These are phyloP conservation scores for Martes flavigula DNA, from an alignment of 2,797 vertebrate species.

Conservation along the genomic window DNA sequence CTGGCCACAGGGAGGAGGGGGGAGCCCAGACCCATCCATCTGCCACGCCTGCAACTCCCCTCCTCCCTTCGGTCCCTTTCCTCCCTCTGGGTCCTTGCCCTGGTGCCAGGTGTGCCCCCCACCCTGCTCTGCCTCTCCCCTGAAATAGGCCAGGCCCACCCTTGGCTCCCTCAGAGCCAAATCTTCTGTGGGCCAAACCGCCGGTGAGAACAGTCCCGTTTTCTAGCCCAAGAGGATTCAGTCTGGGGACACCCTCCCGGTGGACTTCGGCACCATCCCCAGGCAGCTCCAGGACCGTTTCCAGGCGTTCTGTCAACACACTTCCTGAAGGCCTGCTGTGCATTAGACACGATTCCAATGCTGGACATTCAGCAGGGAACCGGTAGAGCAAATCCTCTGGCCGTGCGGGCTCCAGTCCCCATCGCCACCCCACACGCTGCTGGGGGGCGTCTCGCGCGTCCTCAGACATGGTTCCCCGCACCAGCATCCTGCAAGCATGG, in stretches of 20 bases:
- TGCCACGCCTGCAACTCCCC: no score
- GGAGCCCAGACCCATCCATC: background rate
- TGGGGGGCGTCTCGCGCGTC: background rate
- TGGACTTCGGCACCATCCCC: background rate
- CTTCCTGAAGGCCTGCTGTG: background rate
- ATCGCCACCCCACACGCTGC: background rate
- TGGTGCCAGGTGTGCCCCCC: fast-evolving
- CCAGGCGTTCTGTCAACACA: background rate
- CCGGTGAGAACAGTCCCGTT: background rate
- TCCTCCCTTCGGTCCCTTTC: background rate
- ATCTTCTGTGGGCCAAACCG: background rate
- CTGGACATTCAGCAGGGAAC: background rate
- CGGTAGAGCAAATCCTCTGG: background rate
- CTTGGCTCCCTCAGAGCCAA: background rate
- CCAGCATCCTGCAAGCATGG: background rate
- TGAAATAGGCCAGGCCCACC: background rate
- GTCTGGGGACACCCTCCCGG: background rate
- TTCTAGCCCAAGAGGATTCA: background rate
- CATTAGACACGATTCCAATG: background rate
- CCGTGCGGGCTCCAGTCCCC: background rate
- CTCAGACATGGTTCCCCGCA: background rate
- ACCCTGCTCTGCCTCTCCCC: background rate
- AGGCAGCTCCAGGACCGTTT: background rate
- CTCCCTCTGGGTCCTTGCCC: background rate
- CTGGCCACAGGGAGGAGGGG: no score